Evolutionary conservation across 2,888 invertebrate species (phyloP).

Genomic region (Octodonta nipae): DNA sequence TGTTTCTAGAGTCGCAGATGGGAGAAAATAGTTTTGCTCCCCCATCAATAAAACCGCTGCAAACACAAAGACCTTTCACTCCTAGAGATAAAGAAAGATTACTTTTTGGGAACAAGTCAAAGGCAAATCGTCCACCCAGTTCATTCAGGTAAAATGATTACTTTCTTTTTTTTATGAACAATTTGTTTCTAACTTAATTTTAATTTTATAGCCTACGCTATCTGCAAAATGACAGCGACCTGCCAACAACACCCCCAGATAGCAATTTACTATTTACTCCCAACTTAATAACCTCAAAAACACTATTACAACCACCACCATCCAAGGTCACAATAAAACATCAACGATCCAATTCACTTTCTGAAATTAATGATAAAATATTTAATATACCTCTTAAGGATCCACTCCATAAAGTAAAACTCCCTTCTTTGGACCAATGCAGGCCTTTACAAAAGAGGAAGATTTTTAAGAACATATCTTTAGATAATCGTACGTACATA

Average conservation of each 20-base stretch:
- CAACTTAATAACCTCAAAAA: constrained; percentile 12
- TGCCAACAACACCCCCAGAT: constrained; percentile 18
- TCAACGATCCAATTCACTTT: constrained; percentile 25
- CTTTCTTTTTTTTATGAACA: too few species aligned
- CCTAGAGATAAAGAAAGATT: constrained; percentile 68
- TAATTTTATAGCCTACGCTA: constrained; percentile 52
- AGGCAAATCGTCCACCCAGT: constrained; percentile 54
- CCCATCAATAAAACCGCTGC: constrained; percentile 43
- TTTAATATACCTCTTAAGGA: constrained; percentile 32
- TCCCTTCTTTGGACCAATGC: constrained; percentile 41
- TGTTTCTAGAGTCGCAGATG: constrained; percentile 29
- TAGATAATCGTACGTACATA: constrained; percentile 34
- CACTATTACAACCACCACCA: constrained; percentile 8
- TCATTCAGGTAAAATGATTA: constrained; percentile 55
- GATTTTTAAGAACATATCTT: constrained; percentile 29
- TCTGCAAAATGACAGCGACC: constrained; percentile 41
- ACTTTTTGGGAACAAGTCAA: constrained; percentile 51
- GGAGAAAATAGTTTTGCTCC: constrained; percentile 29
- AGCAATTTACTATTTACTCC: constrained; percentile 14
- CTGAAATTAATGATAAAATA: constrained; percentile 31
- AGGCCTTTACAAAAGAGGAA: constrained; percentile 39
- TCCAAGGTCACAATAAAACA: constrained; percentile 8
- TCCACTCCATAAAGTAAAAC: constrained; percentile 34
- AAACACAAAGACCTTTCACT: constrained; percentile 75
- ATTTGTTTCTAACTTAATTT: too few species aligned